phyloP scores from a whole-genome alignment of 2,888 invertebrate species.

The Sphaerophoria rueppellii region DNA sequence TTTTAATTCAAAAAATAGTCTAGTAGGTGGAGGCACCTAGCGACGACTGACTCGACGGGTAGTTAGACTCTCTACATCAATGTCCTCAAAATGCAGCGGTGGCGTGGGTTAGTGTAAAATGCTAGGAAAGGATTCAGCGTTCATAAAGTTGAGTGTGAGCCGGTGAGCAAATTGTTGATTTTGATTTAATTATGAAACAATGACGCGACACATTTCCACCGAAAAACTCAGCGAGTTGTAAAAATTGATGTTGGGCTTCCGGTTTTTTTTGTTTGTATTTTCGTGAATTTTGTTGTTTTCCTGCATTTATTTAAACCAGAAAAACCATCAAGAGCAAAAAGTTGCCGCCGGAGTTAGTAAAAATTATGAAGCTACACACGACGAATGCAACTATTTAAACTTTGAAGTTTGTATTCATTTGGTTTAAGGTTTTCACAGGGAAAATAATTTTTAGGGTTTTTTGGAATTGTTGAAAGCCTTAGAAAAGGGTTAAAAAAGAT shows the following conservation, averaged over 20 bases:
- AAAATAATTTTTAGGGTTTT: too few relatives aligned
- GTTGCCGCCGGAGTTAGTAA: slow-evolving; percentile 5
- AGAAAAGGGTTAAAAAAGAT: too few relatives aligned
- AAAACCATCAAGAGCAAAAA: background rate
- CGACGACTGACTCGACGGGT: background rate
- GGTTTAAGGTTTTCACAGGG: too few relatives aligned
- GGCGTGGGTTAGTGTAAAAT: too few relatives aligned
- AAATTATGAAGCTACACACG: background rate
- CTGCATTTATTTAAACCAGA: background rate
- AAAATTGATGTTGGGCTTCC: slow-evolving; percentile 25
- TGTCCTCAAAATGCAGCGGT: background rate
- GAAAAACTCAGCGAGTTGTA: slow-evolving; percentile 43
- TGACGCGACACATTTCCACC: slow-evolving; percentile 57
- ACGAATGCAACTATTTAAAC: too few relatives aligned
- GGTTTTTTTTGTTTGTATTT: background rate
- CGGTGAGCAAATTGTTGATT: slow-evolving; percentile 42
- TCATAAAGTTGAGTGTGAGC: background rate
- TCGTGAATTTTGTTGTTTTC: background rate
- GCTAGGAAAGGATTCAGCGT: background rate
- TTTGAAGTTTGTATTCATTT: too few relatives aligned
- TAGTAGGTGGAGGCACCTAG: background rate
- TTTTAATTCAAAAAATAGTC: background rate
- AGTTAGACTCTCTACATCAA: background rate
- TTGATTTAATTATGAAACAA: slow-evolving; percentile 70
- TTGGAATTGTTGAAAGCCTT: too few relatives aligned